Base-by-base conservation (phyloP, 2,888 invertebrate species). In the Criorhina ranunculi region DNA sequence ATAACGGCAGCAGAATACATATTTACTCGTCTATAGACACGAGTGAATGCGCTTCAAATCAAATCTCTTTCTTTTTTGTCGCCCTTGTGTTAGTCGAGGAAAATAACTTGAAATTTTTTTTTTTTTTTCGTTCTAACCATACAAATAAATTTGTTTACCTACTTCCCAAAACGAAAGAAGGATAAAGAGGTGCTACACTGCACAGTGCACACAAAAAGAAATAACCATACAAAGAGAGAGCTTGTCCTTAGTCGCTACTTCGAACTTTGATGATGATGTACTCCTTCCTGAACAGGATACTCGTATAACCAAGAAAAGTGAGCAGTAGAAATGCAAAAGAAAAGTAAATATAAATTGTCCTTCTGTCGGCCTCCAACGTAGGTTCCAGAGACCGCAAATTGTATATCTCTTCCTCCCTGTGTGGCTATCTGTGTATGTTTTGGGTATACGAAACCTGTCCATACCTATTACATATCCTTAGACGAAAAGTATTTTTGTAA, bases 61-160 rank as follows among this genome's bases (percentile, higher is more conserved):
- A 3, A 24, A 24, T 24, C 24, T 24, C 24, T 24, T 24, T 24
- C 4, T 24, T 24, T 24, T 24, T 24, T 4, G 2, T 24, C 4
- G 11, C 6, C 12, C 12, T 5, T 40, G 12, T 55, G 17, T 35
- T 55, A 17, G 17, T 0, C 35, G 8, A 33, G 55, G 11, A n/a
- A 35, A 17, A 55, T 11, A 15, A 5, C 19, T 55, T 17, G 35
- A 35, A 35, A 35, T 55, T 6, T n/a, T 3, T 35, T 11, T 35
- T 17, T 55, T 2, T 17, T 35, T 17, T 55, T 35, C 3, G 2
- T 0, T 17, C 15, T 55, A 55, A 55, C 55, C 35, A 11, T 17
- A 17, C 55, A 55, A 35, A 55, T 55, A 55, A 55, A 35, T 35
- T 55, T 35, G 29, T 55, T 35, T 55, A 35, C 55, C 35, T 55